phyloP scores from a whole-genome alignment of 2,797 vertebrate species.

The Sebastes cheni region DNA sequence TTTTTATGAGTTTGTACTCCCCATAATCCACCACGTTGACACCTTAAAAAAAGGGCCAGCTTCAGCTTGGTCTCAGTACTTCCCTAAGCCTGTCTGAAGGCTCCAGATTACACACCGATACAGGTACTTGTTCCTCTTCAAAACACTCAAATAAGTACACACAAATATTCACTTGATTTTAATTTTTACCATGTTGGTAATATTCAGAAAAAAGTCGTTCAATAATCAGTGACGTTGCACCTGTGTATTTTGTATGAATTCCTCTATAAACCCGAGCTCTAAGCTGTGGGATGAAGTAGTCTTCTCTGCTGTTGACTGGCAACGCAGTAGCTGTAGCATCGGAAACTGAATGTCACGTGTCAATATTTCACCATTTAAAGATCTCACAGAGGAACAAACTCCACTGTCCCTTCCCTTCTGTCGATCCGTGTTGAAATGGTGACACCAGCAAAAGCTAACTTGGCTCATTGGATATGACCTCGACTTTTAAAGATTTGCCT shows the following conservation, averaged over 20 bases:
- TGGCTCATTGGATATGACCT: background rate
- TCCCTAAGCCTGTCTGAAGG: background rate
- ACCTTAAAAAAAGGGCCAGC: background rate
- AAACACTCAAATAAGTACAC: conserved; percentile 1
- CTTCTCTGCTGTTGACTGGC: background rate
- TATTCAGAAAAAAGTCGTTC: background rate
- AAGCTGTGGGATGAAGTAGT: background rate
- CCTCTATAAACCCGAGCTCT: background rate
- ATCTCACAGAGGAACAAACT: conserved; percentile 1
- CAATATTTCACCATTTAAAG: background rate
- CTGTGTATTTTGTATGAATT: background rate
- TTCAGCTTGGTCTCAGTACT: conserved; percentile 9
- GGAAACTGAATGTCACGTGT: background rate
- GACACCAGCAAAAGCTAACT: background rate
- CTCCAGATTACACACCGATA: background rate
- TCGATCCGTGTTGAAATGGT: conserved; percentile 3
- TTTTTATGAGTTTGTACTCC: conserved; percentile 14
- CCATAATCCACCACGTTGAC: background rate
- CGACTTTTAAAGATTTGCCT: background rate
- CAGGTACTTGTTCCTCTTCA: conserved; percentile 1
- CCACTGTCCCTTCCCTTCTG: background rate
- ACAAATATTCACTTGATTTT: conserved; percentile 11
- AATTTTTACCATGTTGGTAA: conserved; percentile 57
- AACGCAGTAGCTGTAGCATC: background rate
- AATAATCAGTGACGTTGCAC: background rate